Evolutionary conservation across 2,888 invertebrate species (phyloP), one percentile per base, ranked within the genome.

Genomic region (Gasteruption jaculator): DNA sequence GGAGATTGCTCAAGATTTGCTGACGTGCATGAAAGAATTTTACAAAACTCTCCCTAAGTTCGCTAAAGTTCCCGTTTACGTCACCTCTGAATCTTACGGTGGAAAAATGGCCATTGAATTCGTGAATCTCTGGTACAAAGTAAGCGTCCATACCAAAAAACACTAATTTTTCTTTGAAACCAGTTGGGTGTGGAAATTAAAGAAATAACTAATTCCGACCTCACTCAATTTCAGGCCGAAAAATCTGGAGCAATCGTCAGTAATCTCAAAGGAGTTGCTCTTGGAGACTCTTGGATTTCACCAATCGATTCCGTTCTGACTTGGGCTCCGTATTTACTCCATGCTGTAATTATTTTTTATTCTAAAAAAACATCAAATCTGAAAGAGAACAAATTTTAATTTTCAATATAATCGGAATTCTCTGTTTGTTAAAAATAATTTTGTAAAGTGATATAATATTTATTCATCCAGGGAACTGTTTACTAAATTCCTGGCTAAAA

Each of bases 101-200:
- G 93, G 92, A 2, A 94, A 93, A 74, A 92, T 92, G 91, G 85
- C 88, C 0, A 81, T 86, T 1, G 89, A 89, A 58, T 91, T 92
- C 66, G 89, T 85, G 6, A 65, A 73, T 7, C 37, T 48, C 6
- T 75, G 83, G 65, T 61, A 73, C 41, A 73, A 77, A 70, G 82
- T 81, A 63, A 54, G 40, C 45, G 42, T 32, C n/a, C n/a, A 41
- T 15, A 25, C 10, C 10, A 8, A 6, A 3, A 19, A n/a, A 4
- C 27, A 24, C 12, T 31, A 8, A 24, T 29, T 8, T 31, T 3
- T 14, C 5, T 20, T 2, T n/a, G 18, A 42, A 18, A n/a, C 7
- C 20, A 2, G 15, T 8, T 15, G 8, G n/a, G 33, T 40, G 10
- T 14, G n/a, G 14, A 11, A 33, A 7, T 26, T 19, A 29, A 26